phyloP scores from a whole-genome alignment of 2,797 vertebrate species.

The Scolopax rusticola region DNA sequence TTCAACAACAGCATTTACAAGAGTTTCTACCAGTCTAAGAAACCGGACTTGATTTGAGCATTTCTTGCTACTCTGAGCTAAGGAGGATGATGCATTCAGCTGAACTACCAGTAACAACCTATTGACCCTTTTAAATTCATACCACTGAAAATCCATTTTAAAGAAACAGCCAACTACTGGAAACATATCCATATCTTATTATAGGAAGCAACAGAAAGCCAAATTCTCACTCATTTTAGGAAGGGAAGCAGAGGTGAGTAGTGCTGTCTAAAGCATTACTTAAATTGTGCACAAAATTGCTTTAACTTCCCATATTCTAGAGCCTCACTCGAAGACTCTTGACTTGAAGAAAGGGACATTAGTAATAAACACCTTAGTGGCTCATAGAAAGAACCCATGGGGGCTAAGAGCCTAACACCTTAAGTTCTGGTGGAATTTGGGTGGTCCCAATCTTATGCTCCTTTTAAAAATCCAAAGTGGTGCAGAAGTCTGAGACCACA shows the following conservation, averaged over 20 bases:
- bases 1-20: neutral
- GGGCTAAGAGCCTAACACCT: neutral
- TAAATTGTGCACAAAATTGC: neutral
- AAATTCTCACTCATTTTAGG: neutral
- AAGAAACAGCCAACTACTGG: neutral
- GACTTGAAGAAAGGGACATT: neutral
- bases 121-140: neutral
- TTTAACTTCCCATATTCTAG: neutral
- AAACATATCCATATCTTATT: neutral
- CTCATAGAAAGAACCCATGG: neutral
- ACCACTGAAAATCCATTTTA: neutral
- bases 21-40: neutral
- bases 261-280: neutral
- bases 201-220: neutral
- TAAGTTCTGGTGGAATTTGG: neutral
- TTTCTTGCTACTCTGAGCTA: neutral
- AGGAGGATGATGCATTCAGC: neutral
- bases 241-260: neutral
- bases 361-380: neutral
- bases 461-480: neutral
- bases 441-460: rapidly evolving
- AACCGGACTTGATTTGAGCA: neutral
- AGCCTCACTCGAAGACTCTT: neutral
- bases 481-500: neutral
- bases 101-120: neutral